These are phyloP conservation scores for Pogonocichla stellata DNA, from an alignment of 2,113 vertebrate genomes.

Conservation along the genomic window DNA sequence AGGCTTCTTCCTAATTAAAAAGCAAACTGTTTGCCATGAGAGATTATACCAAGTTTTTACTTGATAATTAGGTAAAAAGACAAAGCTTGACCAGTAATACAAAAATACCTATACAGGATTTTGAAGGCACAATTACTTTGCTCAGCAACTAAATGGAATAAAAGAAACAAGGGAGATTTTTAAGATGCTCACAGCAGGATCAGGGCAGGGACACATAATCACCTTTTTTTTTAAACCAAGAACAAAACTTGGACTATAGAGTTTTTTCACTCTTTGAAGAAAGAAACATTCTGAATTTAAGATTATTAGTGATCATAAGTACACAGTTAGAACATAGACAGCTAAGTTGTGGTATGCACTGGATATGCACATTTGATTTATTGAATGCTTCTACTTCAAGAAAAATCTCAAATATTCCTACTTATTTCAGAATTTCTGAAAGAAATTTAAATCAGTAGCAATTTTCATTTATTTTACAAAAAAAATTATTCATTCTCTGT, in stretches of 20 bases:
- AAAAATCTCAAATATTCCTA: neutral
- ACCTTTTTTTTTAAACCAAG: neutral
- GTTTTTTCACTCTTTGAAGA: neutral
- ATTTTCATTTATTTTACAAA: neutral
- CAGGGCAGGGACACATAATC: accelerated
- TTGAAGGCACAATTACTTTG: neutral
- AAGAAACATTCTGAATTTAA: neutral
- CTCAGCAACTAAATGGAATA: neutral
- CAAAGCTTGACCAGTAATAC: neutral
- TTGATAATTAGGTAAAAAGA: neutral
- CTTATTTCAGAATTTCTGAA: neutral
- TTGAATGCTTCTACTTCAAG: neutral
- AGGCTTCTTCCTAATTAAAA: neutral
- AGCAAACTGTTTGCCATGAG: neutral
- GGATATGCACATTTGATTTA: neutral
- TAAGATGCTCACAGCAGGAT: neutral
- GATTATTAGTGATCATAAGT: neutral
- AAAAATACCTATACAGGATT: neutral
- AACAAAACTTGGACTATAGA: neutral
- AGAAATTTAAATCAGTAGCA: neutral
- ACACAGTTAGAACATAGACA: neutral
- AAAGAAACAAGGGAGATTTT: neutral
- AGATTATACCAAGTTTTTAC: neutral
- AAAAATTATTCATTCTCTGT: neutral
- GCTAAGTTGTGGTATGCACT: neutral